Base-by-base conservation (phyloP, 2,888 invertebrate species). In the Lithodes maja region DNA sequence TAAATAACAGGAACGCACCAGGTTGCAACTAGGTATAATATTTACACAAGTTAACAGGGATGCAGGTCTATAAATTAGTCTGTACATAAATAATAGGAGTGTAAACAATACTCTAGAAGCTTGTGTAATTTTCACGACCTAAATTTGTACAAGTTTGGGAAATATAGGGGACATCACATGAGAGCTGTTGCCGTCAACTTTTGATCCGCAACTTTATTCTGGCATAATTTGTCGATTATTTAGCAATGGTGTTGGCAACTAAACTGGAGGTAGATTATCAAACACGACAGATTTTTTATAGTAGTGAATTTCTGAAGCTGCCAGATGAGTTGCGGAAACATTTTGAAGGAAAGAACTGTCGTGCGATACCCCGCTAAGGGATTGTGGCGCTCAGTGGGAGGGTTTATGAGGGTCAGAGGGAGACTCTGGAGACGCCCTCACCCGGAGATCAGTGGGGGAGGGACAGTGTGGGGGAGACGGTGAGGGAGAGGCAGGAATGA, bases 391-490 rank as follows among this genome's bases (percentile, higher is more conserved):
- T 87, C 83, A 87, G 55, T 83, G 87, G 9, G 87, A 74, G 55
- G 83, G 15, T 71, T 83, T 83, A n/a, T 83, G 83, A 50, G 71
- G 54, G 55, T 87, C 87, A 50, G 52, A 79, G 15, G 78, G 83
- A 15, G 83, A 69, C 49, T 83, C 87, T 17, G 87, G 87, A 9
- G 87, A 79, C 17, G 79, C 79, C 87, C 87, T 87, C 69, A 87
- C 74, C 54, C 87, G 87, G 50, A 87, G 78, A 79, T 87, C 87
- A 5, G 87, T 83, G 9, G 87, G 87, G 15, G 83, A 87, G 69
- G 87, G 79, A 55, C 87, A 87, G 55, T 83, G 83, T 5, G 87
- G 53, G 3, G 87, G 83, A 15, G 87, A 87, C 69, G 55, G 78
- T 2, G 83, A 83, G 79, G 83, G 78, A 1, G 83, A 83, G 54